These are phyloP conservation scores for Myotis findleyi DNA, from an alignment of 2,797 vertebrate species.

Conservation along the genomic window DNA sequence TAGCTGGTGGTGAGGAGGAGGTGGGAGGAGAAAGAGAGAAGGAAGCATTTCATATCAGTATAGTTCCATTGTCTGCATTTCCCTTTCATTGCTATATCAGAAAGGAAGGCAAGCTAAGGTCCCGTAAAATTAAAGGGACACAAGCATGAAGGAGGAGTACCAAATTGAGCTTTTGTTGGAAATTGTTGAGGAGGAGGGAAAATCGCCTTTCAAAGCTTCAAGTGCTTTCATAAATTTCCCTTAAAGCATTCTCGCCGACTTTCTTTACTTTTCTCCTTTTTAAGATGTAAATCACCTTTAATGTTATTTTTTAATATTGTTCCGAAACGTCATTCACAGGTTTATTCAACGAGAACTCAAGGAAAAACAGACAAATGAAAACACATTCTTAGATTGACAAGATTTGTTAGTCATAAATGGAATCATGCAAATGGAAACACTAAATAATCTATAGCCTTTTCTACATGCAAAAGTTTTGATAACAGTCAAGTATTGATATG, in stretches of 20 bases:
- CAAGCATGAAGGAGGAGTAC: conserved; percentile 9
- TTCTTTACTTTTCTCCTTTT: conserved; percentile 56
- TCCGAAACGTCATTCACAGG: conserved; percentile 28
- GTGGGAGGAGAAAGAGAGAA: neutral
- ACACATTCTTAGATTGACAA: conserved; percentile 38
- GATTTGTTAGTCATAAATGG: conserved; percentile 55
- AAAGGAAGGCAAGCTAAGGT: conserved; percentile 56
- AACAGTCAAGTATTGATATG: conserved; percentile 38
- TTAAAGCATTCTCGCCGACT: conserved; percentile 57
- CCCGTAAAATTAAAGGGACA: conserved; percentile 61
- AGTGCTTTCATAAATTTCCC: conserved; percentile 52
- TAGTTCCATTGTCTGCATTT: conserved; percentile 47
- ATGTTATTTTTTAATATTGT: conserved; percentile 60
- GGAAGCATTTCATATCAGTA: conserved; percentile 61
- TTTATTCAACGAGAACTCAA: neutral
- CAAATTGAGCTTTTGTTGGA: conserved; percentile 65
- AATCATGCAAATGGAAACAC: conserved; percentile 59
- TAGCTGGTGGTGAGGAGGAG: neutral
- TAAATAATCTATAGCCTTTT: conserved; percentile 9
- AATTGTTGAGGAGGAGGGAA: conserved; percentile 63
- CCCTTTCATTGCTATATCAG: conserved; percentile 57
- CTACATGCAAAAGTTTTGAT: conserved; percentile 19
- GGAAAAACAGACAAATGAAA: conserved; percentile 33
- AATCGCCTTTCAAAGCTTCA: conserved; percentile 49
- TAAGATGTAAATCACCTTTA: conserved; percentile 65